These are phyloP conservation scores for Cyprinodon diabolis DNA, from an alignment of 2,797 vertebrate species.

Conservation along the genomic window DNA sequence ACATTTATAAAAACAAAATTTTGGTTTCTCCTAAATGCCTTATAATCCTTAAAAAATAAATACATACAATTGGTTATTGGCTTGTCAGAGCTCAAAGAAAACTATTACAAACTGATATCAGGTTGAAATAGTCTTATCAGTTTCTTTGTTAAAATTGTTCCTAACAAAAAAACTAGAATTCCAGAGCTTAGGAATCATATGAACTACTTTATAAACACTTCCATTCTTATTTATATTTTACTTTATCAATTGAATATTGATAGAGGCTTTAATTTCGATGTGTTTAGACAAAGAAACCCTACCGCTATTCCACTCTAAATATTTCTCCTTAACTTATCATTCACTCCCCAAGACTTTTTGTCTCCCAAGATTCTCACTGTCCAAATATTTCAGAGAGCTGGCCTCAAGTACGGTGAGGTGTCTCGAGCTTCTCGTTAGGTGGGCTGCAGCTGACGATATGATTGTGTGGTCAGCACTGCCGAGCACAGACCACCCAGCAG, in stretches of 20 bases:
- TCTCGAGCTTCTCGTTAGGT: slow-evolving; percentile 74
- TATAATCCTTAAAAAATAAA: neutral
- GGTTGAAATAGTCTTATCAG: neutral
- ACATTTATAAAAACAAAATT: neutral
- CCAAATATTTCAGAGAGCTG: slow-evolving; percentile 80
- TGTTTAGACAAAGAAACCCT: slow-evolving; percentile 66
- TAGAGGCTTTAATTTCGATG: slow-evolving; percentile 27
- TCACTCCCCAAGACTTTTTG: slow-evolving; percentile 42
- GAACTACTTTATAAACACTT: slow-evolving; percentile 16
- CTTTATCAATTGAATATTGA: slow-evolving; percentile 24
- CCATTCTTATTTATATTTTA: slow-evolving; percentile 14
- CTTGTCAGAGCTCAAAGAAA: neutral
- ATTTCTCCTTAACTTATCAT: slow-evolving; percentile 77
- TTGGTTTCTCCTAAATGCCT: neutral
- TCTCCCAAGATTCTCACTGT: slow-evolving; percentile 53
- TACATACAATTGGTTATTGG: too few species aligned
- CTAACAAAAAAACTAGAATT: neutral
- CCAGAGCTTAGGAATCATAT: slow-evolving; percentile 7
- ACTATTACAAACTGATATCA: neutral
- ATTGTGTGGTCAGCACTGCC: slow-evolving; percentile 72
- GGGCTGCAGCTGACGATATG: slow-evolving; percentile 75
- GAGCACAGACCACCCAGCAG: slow-evolving; percentile 80
- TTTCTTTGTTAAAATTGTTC: neutral
- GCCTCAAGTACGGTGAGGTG: slow-evolving; percentile 74
- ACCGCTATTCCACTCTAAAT: slow-evolving; percentile 59